Conservation (phyloP, 2,797 vertebrate genomes). For the Muscicapa comitata region DNA sequence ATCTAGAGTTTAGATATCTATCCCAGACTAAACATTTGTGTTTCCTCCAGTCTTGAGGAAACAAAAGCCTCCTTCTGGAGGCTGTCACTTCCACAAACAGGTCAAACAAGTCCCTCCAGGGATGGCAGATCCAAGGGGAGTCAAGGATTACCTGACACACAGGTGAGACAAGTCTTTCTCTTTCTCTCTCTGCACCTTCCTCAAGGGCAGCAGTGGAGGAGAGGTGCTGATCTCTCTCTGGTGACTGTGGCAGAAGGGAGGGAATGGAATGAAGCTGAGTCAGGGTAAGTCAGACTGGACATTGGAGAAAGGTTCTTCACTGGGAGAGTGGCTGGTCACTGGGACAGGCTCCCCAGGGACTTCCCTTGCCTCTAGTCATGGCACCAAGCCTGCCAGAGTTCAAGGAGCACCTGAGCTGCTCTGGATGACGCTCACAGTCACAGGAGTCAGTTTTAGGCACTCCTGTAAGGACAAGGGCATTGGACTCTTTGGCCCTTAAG, state of each 20-base stretch:
- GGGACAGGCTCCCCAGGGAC: not conserved
- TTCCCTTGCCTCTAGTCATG: not conserved
- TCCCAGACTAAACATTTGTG: not conserved
- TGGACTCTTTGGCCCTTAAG: not conserved
- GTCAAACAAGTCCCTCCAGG: not conserved
- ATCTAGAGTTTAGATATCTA: not conserved
- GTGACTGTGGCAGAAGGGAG: accelerated
- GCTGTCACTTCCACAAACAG: not conserved
- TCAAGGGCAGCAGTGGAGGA: not conserved
- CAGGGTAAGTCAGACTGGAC: not conserved
- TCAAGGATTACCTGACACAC: not conserved
- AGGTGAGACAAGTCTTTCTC: not conserved
- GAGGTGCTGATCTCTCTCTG: not conserved
- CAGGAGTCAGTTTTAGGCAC: not conserved
- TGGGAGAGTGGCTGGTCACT: not conserved
- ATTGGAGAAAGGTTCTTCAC: not conserved
- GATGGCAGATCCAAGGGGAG: not conserved
- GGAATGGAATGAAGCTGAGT: not conserved
- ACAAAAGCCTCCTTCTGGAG: not conserved
- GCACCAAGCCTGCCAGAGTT: not conserved
- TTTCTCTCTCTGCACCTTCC: not conserved
- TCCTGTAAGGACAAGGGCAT: not conserved
- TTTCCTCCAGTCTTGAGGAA: not conserved
- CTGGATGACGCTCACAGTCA: accelerated
- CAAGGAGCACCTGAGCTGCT: not conserved